Evolutionary conservation across 1,140 invertebrate species (phyloP).

Genomic region (Forficula auricularia): DNA sequence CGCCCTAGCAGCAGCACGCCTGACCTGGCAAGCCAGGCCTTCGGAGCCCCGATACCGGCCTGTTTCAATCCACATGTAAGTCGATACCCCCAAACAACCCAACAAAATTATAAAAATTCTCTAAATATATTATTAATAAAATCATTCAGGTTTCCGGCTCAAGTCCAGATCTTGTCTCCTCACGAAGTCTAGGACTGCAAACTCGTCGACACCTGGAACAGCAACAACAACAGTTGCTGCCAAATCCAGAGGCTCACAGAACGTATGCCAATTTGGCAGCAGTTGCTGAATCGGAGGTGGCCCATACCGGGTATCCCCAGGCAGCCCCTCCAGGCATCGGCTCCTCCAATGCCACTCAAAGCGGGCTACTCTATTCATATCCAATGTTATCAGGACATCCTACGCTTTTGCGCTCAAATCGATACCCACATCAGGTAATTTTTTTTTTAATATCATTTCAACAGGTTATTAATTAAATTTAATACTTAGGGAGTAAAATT

Average conservation of each 20-base stretch:
- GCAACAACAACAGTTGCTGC: constrained; percentile 22
- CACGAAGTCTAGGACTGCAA: constrained; percentile 24
- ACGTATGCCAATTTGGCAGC: constrained; percentile 50
- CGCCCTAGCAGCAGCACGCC: constrained; percentile 60
- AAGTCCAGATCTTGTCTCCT: constrained; percentile 58
- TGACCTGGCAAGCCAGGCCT: constrained; percentile 40
- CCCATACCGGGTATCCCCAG: constrained; percentile 18
- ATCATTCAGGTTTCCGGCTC: constrained; percentile 44
- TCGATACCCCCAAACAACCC: not conserved
- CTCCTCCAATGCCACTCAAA: not conserved
- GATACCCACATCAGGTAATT: not conserved
- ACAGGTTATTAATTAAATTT: not conserved
- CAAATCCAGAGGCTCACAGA: constrained; percentile 35
- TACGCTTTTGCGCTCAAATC: not conserved
- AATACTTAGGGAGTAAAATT: not conserved
- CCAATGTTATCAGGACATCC: too few species aligned
- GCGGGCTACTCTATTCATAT: too few species aligned
- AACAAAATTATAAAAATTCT: not conserved
- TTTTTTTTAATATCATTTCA: not conserved
- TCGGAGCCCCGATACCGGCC: constrained; percentile 13
- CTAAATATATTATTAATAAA: not conserved
- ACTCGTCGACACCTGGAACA: not conserved
- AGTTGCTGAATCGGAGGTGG: constrained; percentile 25
- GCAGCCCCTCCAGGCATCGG: constrained; percentile 16
- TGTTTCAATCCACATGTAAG: constrained; percentile 18